These are phyloP conservation scores for Brachyptera risi DNA, from an alignment of 2,888 invertebrate species.

Conservation along the genomic window DNA sequence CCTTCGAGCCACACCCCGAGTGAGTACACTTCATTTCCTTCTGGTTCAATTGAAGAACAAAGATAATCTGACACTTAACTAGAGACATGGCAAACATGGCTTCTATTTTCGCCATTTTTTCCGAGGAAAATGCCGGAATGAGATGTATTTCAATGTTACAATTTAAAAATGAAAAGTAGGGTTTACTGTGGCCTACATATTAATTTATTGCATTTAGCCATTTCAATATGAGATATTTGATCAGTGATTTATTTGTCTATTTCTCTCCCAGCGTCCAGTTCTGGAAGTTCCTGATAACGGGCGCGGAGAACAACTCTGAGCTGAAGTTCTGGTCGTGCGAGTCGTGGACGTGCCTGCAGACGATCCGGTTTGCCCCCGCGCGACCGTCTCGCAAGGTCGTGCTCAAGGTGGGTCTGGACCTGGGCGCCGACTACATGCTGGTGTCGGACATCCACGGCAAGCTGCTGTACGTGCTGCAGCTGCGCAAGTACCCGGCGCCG, in stretches of 20 bases:
- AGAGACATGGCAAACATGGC: no score
- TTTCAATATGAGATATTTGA: slow-evolving; percentile 6
- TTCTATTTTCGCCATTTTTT: no score
- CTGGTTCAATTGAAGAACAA: no score
- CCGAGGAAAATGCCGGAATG: no score
- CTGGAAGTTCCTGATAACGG: slow-evolving; percentile 95
- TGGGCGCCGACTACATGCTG: slow-evolving; percentile 79
- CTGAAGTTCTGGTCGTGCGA: slow-evolving; percentile 94
- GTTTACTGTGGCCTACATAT: no score
- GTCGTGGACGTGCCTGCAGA: slow-evolving; percentile 91
- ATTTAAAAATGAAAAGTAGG: no score
- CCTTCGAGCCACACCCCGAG: slow-evolving; percentile 48
- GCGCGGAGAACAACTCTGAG: slow-evolving; percentile 83
- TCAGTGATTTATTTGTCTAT: no score
- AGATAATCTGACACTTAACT: no score
- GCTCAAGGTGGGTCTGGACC: slow-evolving; percentile 62
- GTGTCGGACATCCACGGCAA: slow-evolving; percentile 83
- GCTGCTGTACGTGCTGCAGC: slow-evolving; percentile 75
- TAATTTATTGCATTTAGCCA: slow-evolving; percentile 5
- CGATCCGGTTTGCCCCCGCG: slow-evolving; percentile 61
- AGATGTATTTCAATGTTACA: no score
- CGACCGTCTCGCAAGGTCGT: slow-evolving; percentile 41
- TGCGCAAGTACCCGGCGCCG: slow-evolving; percentile 54
- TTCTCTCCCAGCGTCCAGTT: slow-evolving; percentile 60
- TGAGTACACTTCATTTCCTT: no score